phyloP scores from a whole-genome alignment of 2,797 vertebrate species.

The Aythya fuligula region DNA sequence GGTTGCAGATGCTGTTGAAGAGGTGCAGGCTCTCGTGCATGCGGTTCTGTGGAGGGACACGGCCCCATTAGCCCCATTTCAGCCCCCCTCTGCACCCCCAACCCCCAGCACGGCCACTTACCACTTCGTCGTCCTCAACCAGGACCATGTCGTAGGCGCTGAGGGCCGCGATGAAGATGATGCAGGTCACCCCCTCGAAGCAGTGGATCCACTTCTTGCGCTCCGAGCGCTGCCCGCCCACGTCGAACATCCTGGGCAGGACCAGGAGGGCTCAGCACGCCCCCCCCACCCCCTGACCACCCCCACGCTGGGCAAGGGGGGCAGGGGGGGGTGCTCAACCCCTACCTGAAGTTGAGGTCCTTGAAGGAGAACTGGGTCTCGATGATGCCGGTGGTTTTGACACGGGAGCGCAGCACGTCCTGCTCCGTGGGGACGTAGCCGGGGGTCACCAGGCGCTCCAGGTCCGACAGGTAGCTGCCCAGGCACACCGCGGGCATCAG shows the following conservation, averaged over 20 bases:
- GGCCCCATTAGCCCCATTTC: background rate
- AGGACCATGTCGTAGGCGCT: constrained; percentile 99
- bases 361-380: constrained; percentile 95
- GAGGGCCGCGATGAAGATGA: constrained; percentile 97
- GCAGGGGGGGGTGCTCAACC: too few species aligned
- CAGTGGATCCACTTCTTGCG: constrained; percentile 99
- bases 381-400: constrained; percentile 98
- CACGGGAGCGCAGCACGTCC: constrained; percentile 94
- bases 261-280: background rate
- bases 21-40: constrained; percentile 99
- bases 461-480: constrained; percentile 91
- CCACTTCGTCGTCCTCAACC: constrained; percentile 99
- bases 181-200: constrained; percentile 98
- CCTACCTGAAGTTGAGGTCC: constrained; percentile 95
- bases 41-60: constrained; percentile 85
- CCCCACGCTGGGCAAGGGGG: background rate
- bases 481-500: rapidly evolving
- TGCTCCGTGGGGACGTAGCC: constrained; percentile 97
- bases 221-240: constrained; percentile 96
- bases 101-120: constrained; percentile 62
- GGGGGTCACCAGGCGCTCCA: constrained; percentile 90
- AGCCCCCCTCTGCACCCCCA: background rate
- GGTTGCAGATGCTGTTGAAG: constrained; percentile 99
- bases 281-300: background rate
- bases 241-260: constrained; percentile 93